Evolutionary conservation across 2,797 vertebrate genomes (phyloP).

Genomic region (Halcyon badia): DNA sequence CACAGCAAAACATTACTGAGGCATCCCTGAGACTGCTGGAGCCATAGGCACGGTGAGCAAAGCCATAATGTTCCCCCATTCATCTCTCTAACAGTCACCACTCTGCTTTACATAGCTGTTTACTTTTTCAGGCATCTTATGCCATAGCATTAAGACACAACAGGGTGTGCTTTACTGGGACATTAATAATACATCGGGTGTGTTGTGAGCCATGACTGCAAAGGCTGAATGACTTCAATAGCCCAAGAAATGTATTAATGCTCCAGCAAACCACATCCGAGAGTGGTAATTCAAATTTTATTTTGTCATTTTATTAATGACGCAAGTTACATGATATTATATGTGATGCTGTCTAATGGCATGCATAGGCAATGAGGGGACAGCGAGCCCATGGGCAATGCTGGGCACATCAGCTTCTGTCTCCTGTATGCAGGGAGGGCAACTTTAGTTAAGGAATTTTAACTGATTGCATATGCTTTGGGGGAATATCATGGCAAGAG

Average conservation of each 20-base stretch:
- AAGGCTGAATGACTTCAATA: conserved; percentile 77
- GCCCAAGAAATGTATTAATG: conserved; percentile 69
- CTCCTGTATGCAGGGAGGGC: accelerated
- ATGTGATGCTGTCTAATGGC: conserved; percentile 28
- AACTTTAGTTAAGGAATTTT: neutral
- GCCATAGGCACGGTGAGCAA: conserved; percentile 18
- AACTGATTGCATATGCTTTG: neutral
- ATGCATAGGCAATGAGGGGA: neutral
- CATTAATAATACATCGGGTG: conserved; percentile 78
- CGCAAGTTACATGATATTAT: conserved; percentile 34
- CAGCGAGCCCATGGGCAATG: neutral
- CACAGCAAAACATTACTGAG: neutral
- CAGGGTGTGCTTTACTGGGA: conserved; percentile 74
- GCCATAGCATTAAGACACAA: conserved; percentile 76
- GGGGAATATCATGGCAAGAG: neutral
- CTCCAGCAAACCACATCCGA: conserved; percentile 70
- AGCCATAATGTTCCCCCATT: conserved; percentile 38
- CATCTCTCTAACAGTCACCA: conserved; percentile 56
- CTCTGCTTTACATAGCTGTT: conserved; percentile 75
- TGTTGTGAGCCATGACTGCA: conserved; percentile 75
- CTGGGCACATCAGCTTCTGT: neutral
- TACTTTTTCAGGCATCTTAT: conserved; percentile 64
- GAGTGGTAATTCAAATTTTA: conserved; percentile 75
- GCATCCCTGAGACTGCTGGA: conserved; percentile 41
- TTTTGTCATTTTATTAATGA: conserved; percentile 78